These are phyloP conservation scores for Himalopsyche tibetana DNA, from an alignment of 2,888 invertebrate species.

Conservation along the genomic window DNA sequence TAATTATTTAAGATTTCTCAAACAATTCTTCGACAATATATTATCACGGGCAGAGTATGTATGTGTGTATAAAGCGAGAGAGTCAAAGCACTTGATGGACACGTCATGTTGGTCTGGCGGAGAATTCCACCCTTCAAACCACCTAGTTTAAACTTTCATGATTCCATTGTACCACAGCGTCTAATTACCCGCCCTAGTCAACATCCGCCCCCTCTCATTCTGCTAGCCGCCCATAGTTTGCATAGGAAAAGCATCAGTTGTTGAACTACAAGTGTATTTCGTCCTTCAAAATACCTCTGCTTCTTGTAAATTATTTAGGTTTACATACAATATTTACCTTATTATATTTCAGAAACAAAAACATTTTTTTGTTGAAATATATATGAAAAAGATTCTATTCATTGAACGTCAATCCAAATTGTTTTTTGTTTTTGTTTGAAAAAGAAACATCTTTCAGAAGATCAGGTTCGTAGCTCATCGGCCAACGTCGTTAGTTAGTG, in stretches of 20 bases:
- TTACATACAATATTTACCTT: too few relatives aligned
- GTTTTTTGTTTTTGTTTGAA: too few relatives aligned
- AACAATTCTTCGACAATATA: too few relatives aligned
- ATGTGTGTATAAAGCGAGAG: not conserved
- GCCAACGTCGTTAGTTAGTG: too few relatives aligned
- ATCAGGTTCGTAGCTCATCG: too few relatives aligned
- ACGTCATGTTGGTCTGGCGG: not conserved
- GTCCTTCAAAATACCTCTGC: not conserved
- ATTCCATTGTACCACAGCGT: constrained; percentile 53
- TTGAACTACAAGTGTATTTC: not conserved
- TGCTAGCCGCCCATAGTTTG: not conserved
- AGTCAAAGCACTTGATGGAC: not conserved
- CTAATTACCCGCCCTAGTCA: constrained; percentile 55
- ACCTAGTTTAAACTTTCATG: constrained; percentile 52
- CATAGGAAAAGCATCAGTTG: not conserved
- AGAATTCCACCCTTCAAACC: constrained; percentile 43
- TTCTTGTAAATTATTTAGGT: not conserved
- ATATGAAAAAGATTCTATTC: too few relatives aligned
- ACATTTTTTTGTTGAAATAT: too few relatives aligned
- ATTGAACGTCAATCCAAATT: too few relatives aligned
- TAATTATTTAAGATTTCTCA: too few relatives aligned
- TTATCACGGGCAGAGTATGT: not conserved
- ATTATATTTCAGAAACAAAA: too few relatives aligned
- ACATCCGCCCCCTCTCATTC: constrained; percentile 8
- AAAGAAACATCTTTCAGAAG: too few relatives aligned